Conservation (phyloP, 2,797 vertebrate genomes). For the Acipenser oxyrinchus region DNA sequence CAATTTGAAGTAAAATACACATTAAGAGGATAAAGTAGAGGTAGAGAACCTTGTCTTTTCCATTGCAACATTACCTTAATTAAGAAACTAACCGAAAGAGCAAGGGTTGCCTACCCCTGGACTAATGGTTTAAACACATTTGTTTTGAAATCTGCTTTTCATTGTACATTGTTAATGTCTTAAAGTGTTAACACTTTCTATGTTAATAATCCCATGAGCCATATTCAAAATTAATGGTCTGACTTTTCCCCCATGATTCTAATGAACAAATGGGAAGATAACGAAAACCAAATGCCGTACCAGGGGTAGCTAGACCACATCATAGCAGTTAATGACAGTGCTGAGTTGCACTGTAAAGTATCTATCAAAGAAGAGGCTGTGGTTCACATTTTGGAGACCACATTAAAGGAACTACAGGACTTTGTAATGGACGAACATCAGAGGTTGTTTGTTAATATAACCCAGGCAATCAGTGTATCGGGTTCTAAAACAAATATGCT, state of each 20-base stretch:
- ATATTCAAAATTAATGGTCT: neutral
- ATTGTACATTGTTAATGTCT: neutral
- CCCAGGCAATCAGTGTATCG: neutral
- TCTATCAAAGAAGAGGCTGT: neutral
- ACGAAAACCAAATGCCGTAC: conserved; percentile 5
- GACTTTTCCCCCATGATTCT: neutral
- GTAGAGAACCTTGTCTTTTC: too few species aligned
- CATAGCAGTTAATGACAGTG: neutral
- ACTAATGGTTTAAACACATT: neutral
- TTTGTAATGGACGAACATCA: neutral
- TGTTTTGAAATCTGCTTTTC: neutral
- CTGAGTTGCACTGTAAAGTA: neutral
- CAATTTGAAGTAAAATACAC: too few species aligned
- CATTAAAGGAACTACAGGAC: conserved; percentile 1
- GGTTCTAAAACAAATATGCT: conserved; percentile 6
- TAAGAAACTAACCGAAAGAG: too few species aligned
- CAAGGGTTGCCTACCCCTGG: neutral
- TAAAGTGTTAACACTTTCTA: conserved; percentile 8
- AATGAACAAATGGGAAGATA: conserved; percentile 2
- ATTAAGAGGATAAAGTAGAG: too few species aligned
- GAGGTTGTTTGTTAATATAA: conserved; percentile 7
- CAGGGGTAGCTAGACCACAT: neutral
- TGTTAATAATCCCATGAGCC: neutral
- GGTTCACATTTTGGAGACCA: neutral
- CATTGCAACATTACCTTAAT: too few species aligned